Evolutionary conservation across 2,113 vertebrate genomes (phyloP).

Genomic region (Rhinopomastus cyanomelas): DNA sequence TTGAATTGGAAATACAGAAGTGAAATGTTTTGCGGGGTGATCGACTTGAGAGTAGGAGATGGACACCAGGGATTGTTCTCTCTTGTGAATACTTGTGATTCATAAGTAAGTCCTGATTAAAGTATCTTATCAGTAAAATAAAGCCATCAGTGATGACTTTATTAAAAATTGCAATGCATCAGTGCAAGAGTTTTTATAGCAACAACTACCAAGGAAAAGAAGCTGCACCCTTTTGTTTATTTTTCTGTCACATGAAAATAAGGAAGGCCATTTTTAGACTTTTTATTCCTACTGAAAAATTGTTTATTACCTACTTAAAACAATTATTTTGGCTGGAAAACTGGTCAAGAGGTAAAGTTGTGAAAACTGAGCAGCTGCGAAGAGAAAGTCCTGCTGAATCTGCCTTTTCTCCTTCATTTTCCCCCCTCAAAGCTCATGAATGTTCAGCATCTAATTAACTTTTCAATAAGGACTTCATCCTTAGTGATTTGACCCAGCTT

Average conservation of each 20-base stretch:
- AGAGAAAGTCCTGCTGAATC: background rate
- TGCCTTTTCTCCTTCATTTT: background rate
- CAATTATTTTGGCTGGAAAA: background rate
- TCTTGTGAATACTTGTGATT: background rate
- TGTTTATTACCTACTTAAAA: background rate
- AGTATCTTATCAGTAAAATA: too few relatives aligned
- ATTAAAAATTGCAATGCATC: too few relatives aligned
- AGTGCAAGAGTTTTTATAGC: too few relatives aligned
- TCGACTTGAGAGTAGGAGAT: background rate
- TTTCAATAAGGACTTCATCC: constrained; percentile 24
- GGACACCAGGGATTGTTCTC: background rate
- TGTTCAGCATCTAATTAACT: constrained; percentile 47
- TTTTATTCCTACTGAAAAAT: background rate
- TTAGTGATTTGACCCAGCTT: constrained; percentile 23
- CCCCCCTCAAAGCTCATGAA: background rate
- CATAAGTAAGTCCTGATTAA: background rate
- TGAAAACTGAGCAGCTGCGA: background rate
- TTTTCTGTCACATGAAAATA: background rate
- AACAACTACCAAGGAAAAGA: too few relatives aligned
- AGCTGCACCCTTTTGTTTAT: too few relatives aligned
- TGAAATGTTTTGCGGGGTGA: background rate
- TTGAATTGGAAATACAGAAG: constrained; percentile 2
- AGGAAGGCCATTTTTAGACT: background rate
- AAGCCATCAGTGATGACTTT: too few relatives aligned
- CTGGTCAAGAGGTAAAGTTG: background rate